phyloP scores from a whole-genome alignment of 1,140 invertebrate genomes.

The Drosophila tristis region DNA sequence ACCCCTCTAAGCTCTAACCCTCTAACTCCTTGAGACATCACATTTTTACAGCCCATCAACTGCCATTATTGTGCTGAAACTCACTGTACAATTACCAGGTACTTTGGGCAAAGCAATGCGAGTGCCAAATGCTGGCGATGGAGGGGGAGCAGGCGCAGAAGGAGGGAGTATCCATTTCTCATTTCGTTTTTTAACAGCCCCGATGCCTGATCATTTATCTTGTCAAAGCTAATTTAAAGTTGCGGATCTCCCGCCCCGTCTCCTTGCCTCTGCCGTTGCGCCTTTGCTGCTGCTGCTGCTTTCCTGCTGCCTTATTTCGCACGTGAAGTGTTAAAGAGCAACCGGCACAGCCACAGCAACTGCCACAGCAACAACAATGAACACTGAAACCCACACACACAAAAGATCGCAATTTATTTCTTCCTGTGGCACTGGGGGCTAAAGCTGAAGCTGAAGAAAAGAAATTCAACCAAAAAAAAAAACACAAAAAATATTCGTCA shows the following conservation, averaged over 20 bases:
- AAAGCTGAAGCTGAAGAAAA: constrained; percentile 17
- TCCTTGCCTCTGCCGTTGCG: not conserved
- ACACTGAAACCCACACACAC: constrained; percentile 25
- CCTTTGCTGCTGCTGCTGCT: not conserved
- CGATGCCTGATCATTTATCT: constrained; percentile 69
- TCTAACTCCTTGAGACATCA: not conserved
- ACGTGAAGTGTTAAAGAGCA: constrained; percentile 77
- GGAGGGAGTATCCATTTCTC: constrained; percentile 46
- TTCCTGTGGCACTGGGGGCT: constrained; percentile 35
- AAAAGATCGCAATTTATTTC: constrained; percentile 62
- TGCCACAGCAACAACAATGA: constrained; percentile 44
- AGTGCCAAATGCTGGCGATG: not conserved
- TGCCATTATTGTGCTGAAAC: not conserved
- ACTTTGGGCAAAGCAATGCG: constrained; percentile 16
- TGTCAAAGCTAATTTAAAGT: constrained; percentile 78
- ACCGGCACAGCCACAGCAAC: constrained; percentile 22
- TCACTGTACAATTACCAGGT: constrained; percentile 41
- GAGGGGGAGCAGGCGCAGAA: constrained; percentile 13
- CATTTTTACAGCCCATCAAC: too few species aligned
- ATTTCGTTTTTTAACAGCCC: constrained; percentile 46
- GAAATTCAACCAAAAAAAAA: constrained; percentile 24
- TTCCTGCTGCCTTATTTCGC: constrained; percentile 55
- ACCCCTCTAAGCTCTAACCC: too few species aligned
- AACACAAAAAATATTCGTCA: constrained; percentile 44
- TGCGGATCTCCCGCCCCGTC: constrained; percentile 35